phyloP scores from a whole-genome alignment of 2,797 vertebrate genomes.

The Trachurus trachurus region DNA sequence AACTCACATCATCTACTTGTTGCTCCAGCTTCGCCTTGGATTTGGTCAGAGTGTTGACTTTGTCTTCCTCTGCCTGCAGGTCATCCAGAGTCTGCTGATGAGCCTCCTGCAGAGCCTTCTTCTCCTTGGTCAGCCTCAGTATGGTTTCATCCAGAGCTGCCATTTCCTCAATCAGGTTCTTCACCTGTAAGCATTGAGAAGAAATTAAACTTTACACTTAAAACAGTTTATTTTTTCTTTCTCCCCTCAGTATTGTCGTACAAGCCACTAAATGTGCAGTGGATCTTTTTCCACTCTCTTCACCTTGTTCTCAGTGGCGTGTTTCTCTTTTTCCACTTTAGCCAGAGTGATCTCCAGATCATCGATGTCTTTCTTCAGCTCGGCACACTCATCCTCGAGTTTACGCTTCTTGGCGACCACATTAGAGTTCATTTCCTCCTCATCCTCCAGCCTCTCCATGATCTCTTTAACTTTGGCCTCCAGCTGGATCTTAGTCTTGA shows the following conservation, averaged over 20 bases:
- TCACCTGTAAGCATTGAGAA: conserved; percentile 85
- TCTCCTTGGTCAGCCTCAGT: conserved; percentile 93
- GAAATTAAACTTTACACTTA: neutral
- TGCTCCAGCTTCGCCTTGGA: conserved; percentile 95
- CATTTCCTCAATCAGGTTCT: conserved; percentile 97
- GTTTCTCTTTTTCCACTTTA: conserved; percentile 96
- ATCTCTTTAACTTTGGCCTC: conserved; percentile 94
- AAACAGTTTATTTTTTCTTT: neutral
- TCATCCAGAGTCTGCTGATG: conserved; percentile 96
- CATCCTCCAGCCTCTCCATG: conserved; percentile 92
- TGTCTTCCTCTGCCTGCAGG: conserved; percentile 95
- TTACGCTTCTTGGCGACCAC: conserved; percentile 92
- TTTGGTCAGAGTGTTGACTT: conserved; percentile 93
- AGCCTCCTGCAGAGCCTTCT: conserved; percentile 94
- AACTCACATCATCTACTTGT: conserved; percentile 95
- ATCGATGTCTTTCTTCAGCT: conserved; percentile 96
- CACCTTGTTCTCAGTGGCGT: conserved; percentile 95
- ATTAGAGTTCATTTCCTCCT: conserved; percentile 92
- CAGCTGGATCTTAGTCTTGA: conserved; percentile 95
- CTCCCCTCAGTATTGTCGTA: neutral
- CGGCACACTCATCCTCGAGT: conserved; percentile 93
- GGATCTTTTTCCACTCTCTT: neutral
- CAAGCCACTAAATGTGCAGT: neutral
- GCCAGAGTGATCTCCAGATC: conserved; percentile 94
- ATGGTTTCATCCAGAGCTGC: conserved; percentile 92